Evolutionary conservation across 2,797 vertebrate genomes (phyloP), one percentile per base, ranked within the genome.

Genomic region (Toxotes lorentzi): DNA sequence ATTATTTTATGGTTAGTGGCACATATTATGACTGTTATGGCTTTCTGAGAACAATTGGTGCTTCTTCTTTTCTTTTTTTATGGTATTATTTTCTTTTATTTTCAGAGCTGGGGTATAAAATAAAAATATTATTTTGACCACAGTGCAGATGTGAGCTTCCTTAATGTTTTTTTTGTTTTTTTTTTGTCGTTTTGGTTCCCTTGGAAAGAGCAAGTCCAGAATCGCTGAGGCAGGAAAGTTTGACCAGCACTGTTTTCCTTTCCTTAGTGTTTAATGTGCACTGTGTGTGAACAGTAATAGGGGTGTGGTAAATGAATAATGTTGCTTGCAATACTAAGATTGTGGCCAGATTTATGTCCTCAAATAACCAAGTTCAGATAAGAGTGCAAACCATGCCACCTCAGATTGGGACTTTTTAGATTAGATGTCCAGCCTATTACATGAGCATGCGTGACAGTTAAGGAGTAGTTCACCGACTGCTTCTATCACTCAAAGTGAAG

Each of bases 281-380:
- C 21, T 50, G 60, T 43, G 40, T 64, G 17, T 64, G 12, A 19
- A 51, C 13, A 54, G 45, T 30, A 41, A 4, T 9, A 41, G 0
- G 17, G 30, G 23, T 40, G 48, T 53, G 38, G 70, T 73, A 66
- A 74, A 81, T 71, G 27, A 76, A 35, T 47, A 59, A 56, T 17
- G 2, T n/a, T 57, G 51, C 50, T 43, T 56, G 27, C 2, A 34
- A 30, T 54, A 65, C 64, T 17, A 45, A 56, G 61, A 53, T 50
- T 59, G 59, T 48, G 47, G 64, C 57, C 61, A 72, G 45, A 84
- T 82, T 56, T 66, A 41, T 67, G 32, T 41, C 12, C 35, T 70
- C 35, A 73, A 67, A 66, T 53, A 50, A 72, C n/a, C 10, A 41
- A 30, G 1, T 57, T 61, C 40, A 70, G 71, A 76, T 73, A 70